Percentiles rank a stretch among this genome's conserved stretches.
Evolutionary conservation across 2,113 vertebrate species (phyloP).

Genomic region (Sinocyclocheilus grahami): DNA sequence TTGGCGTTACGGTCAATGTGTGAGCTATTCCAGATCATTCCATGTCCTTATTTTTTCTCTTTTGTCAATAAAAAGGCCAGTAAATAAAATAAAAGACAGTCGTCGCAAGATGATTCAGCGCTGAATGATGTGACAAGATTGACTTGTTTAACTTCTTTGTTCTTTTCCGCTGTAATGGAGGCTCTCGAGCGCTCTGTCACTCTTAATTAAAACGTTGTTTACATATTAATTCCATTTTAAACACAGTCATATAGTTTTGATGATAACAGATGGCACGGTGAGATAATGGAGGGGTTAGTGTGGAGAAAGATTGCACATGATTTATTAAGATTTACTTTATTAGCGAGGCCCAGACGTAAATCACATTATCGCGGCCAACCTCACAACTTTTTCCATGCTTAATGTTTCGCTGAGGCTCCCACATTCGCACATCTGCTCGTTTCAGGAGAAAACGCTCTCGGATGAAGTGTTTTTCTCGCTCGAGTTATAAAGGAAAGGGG

Average conservation of each 20-base stretch:
- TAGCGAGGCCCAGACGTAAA: slow-evolving; percentile 84
- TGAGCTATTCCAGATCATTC: not conserved
- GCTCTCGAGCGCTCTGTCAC: slow-evolving; percentile 82
- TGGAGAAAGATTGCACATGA: slow-evolving; percentile 87
- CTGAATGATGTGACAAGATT: not conserved
- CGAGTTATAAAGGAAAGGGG: slow-evolving; percentile 51
- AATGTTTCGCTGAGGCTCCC: slow-evolving; percentile 64
- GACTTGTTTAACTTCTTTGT: slow-evolving; percentile 9
- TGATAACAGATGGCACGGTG: slow-evolving; percentile 95
- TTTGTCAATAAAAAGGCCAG: not conserved
- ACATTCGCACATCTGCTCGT: slow-evolving; percentile 59
- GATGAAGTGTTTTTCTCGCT: slow-evolving; percentile 53
- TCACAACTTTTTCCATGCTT: slow-evolving; percentile 73
- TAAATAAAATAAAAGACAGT: not conserved
- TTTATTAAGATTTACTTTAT: slow-evolving; percentile 98
- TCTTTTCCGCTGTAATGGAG: slow-evolving; percentile 17
- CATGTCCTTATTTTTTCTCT: not conserved
- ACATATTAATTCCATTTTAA: slow-evolving; percentile 99
- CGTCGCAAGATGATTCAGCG: not conserved
- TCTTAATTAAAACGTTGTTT: slow-evolving; percentile 99
- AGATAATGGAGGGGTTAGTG: slow-evolving; percentile 87
- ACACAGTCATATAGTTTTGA: slow-evolving; percentile 97
- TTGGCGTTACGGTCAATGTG: not conserved
- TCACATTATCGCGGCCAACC: slow-evolving; percentile 79
- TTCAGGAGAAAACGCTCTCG: slow-evolving; percentile 33